Base-by-base conservation (phyloP, 2,888 invertebrate species). In the Drosophila borborema region DNA sequence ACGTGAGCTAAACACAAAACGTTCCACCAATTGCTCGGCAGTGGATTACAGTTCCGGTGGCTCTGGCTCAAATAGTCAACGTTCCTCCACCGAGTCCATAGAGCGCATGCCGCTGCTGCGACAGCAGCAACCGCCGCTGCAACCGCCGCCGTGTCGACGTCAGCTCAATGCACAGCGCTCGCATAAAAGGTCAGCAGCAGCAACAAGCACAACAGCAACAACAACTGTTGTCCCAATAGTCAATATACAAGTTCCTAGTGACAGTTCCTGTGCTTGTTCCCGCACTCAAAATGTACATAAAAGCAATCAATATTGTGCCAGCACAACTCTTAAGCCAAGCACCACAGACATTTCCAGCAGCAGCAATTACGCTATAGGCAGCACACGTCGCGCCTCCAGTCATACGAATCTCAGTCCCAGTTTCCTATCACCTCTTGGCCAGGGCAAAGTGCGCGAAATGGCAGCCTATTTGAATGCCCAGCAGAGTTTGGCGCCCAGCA, bases 371-470 rank as follows among this genome's bases (percentile, higher is more conserved):
- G 16, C 9, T 4, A 16, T 23, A 16, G 40, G 38, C 49, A 71
- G 43, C 60, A 41, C 51, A 18, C 74, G 81, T 51, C 81, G 81
- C 49, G 79, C 86, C 48, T 72, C 74, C 54, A 89, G 85, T 45
- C 84, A 84, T 8, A 66, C 69, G 18, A 89, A 83, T 56, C 84
- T 86, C 46, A 86, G 86, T 78, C 77, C 89, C 64, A 77, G 56
- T 51, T 81, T 80, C 40, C 64, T 71, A 41, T 55, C 64, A 76
- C 80, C 74, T 10, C 81, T 65, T 23, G 95, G 96, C 0, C 94
- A 94, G 67, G 96, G 96, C 1, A 95, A 95, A 91, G 96, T 96
- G 0, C 96, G 95, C 67, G 96, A 95, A 46, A 93, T 97, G 68
- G 94, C 96, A 0, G 95, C 95, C 89, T 96, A 95, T 91, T 97